phyloP scores from a whole-genome alignment of 2,113 vertebrate species.

The Crotalus tigris region DNA sequence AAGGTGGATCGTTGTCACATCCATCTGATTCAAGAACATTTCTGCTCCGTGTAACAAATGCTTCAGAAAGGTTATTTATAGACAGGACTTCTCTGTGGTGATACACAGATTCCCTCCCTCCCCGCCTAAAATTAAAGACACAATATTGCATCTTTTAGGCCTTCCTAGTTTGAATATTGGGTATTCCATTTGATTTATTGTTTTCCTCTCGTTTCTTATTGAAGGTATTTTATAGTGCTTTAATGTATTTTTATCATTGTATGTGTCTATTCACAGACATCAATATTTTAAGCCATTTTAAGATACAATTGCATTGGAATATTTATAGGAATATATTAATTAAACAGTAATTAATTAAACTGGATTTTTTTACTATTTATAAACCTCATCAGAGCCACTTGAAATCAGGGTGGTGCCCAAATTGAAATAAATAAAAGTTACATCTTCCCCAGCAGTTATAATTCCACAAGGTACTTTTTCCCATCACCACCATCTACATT shows the following conservation, averaged over 20 bases:
- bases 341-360: background rate
- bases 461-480: background rate
- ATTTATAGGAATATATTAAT: background rate
- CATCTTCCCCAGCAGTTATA: background rate
- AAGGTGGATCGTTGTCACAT: background rate
- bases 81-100: background rate
- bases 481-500: background rate
- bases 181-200: background rate
- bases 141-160: background rate
- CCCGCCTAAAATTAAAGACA: background rate
- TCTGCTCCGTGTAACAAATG: background rate
- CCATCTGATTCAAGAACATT: background rate
- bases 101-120: background rate
- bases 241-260: background rate
- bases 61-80: background rate
- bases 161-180: background rate
- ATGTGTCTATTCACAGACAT: background rate
- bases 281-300: background rate
- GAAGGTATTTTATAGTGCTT: background rate
- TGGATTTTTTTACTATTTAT: background rate
- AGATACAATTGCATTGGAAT: background rate
- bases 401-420: background rate
- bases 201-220: background rate
- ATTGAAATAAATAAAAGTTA: background rate
- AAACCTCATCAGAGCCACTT: background rate